Evolutionary conservation across 2,888 invertebrate species (phyloP), one percentile per base, ranked within the genome.

Genomic region (Cryptophagus acutangulus): DNA sequence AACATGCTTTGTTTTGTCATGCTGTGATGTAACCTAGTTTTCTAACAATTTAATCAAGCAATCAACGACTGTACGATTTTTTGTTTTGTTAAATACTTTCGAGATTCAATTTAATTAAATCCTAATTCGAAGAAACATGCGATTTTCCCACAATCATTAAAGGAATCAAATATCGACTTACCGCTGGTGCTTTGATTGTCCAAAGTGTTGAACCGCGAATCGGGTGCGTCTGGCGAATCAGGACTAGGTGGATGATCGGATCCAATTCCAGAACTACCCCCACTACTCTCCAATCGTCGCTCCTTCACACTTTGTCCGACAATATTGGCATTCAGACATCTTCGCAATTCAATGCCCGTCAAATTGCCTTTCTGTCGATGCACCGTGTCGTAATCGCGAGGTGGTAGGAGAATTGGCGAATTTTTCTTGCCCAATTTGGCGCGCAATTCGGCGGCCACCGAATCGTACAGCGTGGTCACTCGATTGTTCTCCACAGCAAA

Each of bases 371-470:
- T 67, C 45, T 77, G 82, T 38, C 87, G 77, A 63, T 88, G 87
- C 2, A 91, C 86, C 1, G 93, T 93, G 69, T 95, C 94, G 72
- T 95, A 95, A 69, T 95, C 95, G 17, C 91, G 77, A 0, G 95
- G 94, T 0, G 95, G 95, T 45, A 95, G 72, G 14, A 95, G 75
- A 37, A 95, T 80, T 0, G 93, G 93, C 6, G 65, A 66, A 41
- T 65, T 66, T 36, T 69, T 66, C 45, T 70, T 69, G 57, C 74
- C 73, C 37, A 90, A 70, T 63, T 87, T 85, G 41, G 82, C 83
- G 53, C 92, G 80, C 51, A 96, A 70, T 63, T 96, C 96, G 0
- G 92, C 92, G 1, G 93, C 91, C 49, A 95, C 74, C 25, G 91
- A 91, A 65, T 93, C 92, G 66, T 92, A 94, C 5, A 92, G 74